Base-by-base conservation (phyloP, 2,797 vertebrate species). In the Lates japonicus region DNA sequence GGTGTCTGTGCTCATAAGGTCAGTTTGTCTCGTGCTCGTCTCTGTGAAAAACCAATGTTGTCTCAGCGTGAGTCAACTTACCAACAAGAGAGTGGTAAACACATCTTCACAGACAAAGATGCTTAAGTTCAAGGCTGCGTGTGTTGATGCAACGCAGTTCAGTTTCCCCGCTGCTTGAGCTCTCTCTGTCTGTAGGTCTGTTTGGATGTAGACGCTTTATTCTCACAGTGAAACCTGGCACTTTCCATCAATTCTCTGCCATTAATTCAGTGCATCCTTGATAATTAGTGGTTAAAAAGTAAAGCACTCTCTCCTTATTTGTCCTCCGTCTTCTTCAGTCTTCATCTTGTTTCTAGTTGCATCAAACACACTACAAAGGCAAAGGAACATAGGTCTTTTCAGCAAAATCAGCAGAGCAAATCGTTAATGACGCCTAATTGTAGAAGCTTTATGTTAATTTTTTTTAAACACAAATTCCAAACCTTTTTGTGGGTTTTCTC, bases 51-150 rank as follows among this genome's bases (percentile, higher is more conserved):
- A n/a, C n/a, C n/a, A n/a, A n/a, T 41, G 3, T 1, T 22, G 9
- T 44, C 10, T 69, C 39, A 20, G 10, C 13, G 22, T 51, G 46
- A n/a, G 35, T 44, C 41, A 69, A 76, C 72, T 70, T 75, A 42
- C 0, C 1, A 46, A 25, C 54, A 54, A n/a, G 3, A 48, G 41
- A 62, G 49, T 7, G 29, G 12, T 37, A 22, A 59, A 55, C 5
- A 57, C 44, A 65, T 48, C 17, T 9, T 39, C 44, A 6, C 39
- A 71, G 61, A 35, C 54, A 33, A 37, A 65, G 25, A 58, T 58
- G 48, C 55, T 31, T 55, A 16, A 33, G 35, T 54, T 60, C 33
- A 10, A 35, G 22, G 10, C 29, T 46, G n/a, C 35, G 41, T 29
- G n/a, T n/a, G 37, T 33, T 17, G 46, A 19, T 58, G 3, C 51